Base-by-base conservation (phyloP, 2,888 invertebrate species). In the Tridacna gigas region DNA sequence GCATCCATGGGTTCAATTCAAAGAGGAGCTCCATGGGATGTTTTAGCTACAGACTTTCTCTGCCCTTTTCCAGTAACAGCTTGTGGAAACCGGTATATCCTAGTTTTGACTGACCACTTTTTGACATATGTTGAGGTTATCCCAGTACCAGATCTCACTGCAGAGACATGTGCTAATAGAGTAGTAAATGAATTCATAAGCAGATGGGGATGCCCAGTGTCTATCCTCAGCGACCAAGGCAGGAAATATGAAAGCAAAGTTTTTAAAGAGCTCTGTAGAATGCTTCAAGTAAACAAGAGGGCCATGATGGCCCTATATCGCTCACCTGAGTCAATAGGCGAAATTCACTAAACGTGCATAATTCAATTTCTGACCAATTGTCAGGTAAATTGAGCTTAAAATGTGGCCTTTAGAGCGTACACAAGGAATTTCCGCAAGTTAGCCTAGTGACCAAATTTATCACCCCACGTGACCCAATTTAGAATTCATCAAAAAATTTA, bases 301-400 rank as follows among this genome's bases (percentile, higher is more conserved):
- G n/a, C n/a, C n/a, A n/a, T n/a, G n/a, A n/a, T n/a, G n/a, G n/a
- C n/a, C n/a, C n/a, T n/a, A n/a, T n/a, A n/a, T n/a, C n/a, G n/a
- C n/a, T n/a, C n/a, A n/a, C n/a, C n/a, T n/a, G n/a, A n/a, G n/a
- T n/a, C n/a, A n/a, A n/a, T n/a, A 81, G n/a, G 86, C 84, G 15
- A 28, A 75, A 25, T 83, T 61, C 25, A 84, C 60, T 76, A 78
- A 84, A 37, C 77, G 78, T 51, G n/a, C n/a, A n/a, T n/a, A n/a
- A n/a, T n/a, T n/a, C n/a, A n/a, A n/a, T n/a, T n/a, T n/a, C n/a
- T n/a, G n/a, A n/a, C n/a, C n/a, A n/a, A n/a, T n/a, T n/a, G n/a
- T n/a, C n/a, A n/a, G n/a, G n/a, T n/a, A n/a, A n/a, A n/a, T n/a
- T n/a, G n/a, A n/a, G n/a, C n/a, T n/a, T n/a, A n/a, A n/a, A n/a